Base-by-base conservation (phyloP, 2,888 invertebrate species). In the Ormyrus nitidulus region DNA sequence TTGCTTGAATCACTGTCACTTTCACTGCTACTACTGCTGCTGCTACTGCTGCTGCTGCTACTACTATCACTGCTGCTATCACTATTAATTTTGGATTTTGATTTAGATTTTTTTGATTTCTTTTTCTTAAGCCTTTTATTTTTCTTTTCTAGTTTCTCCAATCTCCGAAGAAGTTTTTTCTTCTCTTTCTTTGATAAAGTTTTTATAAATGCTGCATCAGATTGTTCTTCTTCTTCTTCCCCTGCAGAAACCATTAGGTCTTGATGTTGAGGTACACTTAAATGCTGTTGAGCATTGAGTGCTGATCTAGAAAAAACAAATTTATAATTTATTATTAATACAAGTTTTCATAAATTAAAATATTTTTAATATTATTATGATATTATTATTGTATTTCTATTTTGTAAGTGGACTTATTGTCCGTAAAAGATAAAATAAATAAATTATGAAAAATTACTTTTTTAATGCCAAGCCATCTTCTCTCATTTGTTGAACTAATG, bases 401-500 rank as follows among this genome's bases (percentile, higher is more conserved):
- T 13, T 13, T 13, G 2, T 69, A 74, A 54, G 70, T 56, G 73
- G 34, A 71, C 70, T 46, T 81, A 66, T 13, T 13, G 13, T 13
- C 13, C 13, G 13, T 13, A 13, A 13, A 13, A 13, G 13, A 13
- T 13, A 13, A 13, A 13, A 53, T 59, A 13, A 13, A 61, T 44
- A 10, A 19, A 19, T 19, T 56, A 8, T 10, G 13, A 49, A 86
- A 79, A 92, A 91, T 85, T 91, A 92, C 87, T 95, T 95, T 90
- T 98, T 98, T 91, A 99, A 93, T 53, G 95, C 95, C 68, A 98
- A 92, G 0, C 98, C 98, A 89, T 97, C 97, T 86, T 98, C 97
- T 84, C 95, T 93, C 97, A 98, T 97, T 88, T 97, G 97, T 85
- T 95, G 95, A 88, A 98, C 95, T 74, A 98, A 89, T 9, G 94